Base-by-base conservation (phyloP, 2,113 vertebrate species). In the Scopus umbretta region DNA sequence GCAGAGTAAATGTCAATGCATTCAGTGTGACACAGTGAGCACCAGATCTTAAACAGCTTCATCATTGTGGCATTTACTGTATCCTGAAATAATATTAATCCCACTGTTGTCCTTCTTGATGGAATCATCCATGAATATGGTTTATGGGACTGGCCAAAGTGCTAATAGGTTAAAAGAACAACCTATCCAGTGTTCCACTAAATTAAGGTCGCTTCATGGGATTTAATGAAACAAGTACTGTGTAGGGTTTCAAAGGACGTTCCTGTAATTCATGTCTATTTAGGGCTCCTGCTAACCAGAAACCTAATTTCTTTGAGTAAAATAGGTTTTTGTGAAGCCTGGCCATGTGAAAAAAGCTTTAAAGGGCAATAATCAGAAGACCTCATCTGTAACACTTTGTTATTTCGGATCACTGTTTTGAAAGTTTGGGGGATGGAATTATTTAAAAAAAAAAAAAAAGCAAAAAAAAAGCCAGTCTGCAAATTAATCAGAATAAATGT, bases 1-100 rank as follows among this genome's bases (percentile, higher is more conserved):
- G 98, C 96, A 97, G 97, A 98, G 97, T 98, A 99, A 99, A 99
- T 99, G 99, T 99, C 98, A 99, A 98, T 98, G 98, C 98, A 99
- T 98, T 99, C 98, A 98, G 95, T 97, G 97, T 98, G 98, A 98
- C 97, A 98, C 96, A 71, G 97, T 97, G 98, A 98, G 98, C 98
- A 98, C 97, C 96, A 97, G 98, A 98, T 98, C 98, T 98, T 98
- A 98, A 98, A 98, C 98, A 98, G 98, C 97, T 98, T 97, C 97
- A 98, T 98, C 98, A 98, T 84, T 97, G 98, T 98, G 98, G 98
- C 98, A 98, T 98, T 98, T 98, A 98, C 98, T 98, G 97, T 97
- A 98, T 98, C 97, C 98, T 98, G 98, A 98, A 98, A 98, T 97
- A 98, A 98, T 98, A 98, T 98, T 98, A 98, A 98, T 98, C 97